These are phyloP conservation scores for Lamproptera curius DNA, from an alignment of 2,888 invertebrate species.

Conservation along the genomic window DNA sequence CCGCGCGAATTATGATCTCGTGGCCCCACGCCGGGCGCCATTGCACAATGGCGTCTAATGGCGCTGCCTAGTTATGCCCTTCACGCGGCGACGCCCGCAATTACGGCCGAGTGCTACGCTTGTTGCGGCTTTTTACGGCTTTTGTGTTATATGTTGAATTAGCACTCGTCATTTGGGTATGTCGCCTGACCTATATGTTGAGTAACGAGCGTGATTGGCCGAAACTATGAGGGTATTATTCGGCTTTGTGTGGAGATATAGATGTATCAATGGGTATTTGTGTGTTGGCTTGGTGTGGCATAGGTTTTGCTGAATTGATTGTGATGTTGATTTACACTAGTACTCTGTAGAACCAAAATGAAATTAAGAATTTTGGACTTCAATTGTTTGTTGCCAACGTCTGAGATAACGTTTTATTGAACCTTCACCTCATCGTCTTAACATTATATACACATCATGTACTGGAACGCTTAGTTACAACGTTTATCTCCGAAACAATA, in stretches of 20 bases:
- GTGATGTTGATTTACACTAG: too few species aligned
- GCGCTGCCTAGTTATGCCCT: conserved; percentile 54
- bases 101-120: conserved; percentile 9
- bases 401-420: too few species aligned
- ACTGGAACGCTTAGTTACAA: too few species aligned
- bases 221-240: background rate
- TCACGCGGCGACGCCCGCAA: conserved; percentile 25
- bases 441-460: too few species aligned
- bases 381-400: too few species aligned
- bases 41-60: conserved; percentile 59
- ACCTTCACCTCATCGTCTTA: too few species aligned
- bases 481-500: too few species aligned
- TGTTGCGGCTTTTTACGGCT: background rate
- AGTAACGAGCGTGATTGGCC: background rate
- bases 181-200: background rate
- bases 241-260: background rate
- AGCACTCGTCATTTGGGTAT: background rate
- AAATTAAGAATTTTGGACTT: too few species aligned
- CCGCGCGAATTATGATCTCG: conserved; percentile 22
- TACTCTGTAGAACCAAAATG: too few species aligned
- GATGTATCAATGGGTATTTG: background rate
- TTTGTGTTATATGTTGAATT: background rate
- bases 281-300: too few species aligned
- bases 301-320: too few species aligned
- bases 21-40: conserved; percentile 54